Evolutionary conservation across 2,113 vertebrate species (phyloP).

Genomic region (Apaloderma vittatum): DNA sequence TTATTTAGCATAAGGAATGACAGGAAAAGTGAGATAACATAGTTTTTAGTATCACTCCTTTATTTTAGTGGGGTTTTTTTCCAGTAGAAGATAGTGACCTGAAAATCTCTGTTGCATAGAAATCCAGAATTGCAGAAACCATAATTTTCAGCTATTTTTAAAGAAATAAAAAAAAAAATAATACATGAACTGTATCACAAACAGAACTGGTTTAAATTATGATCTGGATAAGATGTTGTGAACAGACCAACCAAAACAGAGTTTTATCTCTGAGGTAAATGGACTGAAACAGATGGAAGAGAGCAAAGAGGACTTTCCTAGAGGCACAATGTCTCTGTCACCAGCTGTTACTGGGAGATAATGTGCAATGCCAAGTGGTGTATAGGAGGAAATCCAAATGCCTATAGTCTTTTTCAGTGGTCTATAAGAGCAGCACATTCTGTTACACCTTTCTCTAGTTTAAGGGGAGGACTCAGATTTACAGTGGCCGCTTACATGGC

Average conservation of each 20-base stretch:
- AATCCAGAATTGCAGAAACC: neutral
- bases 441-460: conserved; percentile 12
- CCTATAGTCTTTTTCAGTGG: neutral
- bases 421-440: neutral
- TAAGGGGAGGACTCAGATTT: conserved; percentile 18
- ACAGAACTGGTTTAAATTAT: conserved; percentile 63
- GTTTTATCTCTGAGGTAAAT: conserved; percentile 75
- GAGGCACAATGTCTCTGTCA: conserved; percentile 56
- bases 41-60: neutral
- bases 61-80: neutral
- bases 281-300: conserved; percentile 74
- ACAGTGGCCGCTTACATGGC: neutral
- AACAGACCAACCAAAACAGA: conserved; percentile 10
- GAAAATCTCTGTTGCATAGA: neutral
- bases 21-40: neutral
- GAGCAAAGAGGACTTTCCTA: conserved; percentile 54
- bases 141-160: neutral
- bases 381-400: conserved; percentile 45
- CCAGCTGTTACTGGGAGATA: conserved; percentile 77
- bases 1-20: neutral
- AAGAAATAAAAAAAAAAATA: neutral
- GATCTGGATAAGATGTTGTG: conserved; percentile 35
- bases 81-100: neutral
- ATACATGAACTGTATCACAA: neutral
- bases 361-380: conserved; percentile 54